A percentile compares a stretch with the other conserved stretches of the same genome.
These are phyloP conservation scores for Leucania comma DNA, from an alignment of 2,888 invertebrate species.

Conservation along the genomic window DNA sequence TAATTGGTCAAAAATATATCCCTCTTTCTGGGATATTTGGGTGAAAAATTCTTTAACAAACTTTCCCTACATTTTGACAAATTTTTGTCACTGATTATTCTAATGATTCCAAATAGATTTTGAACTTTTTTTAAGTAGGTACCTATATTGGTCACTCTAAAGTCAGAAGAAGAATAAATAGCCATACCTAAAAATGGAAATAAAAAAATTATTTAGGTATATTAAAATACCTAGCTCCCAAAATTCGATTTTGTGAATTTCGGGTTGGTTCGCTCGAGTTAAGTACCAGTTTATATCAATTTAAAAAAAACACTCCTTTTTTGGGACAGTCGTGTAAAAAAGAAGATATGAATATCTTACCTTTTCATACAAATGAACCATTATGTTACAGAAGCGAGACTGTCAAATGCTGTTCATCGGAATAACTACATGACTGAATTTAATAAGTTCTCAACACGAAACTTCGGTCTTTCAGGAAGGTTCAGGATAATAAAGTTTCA, in stretches of 20 bases:
- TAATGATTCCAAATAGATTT: too few relatives aligned
- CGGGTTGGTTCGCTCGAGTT: too few relatives aligned
- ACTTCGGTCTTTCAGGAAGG: conserved; percentile 21
- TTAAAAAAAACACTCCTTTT: background rate
- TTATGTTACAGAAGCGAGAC: background rate
- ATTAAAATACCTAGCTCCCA: too few relatives aligned
- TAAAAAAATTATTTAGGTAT: too few relatives aligned
- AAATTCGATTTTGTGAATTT: too few relatives aligned
- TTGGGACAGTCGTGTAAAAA: too few relatives aligned
- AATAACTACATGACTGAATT: conserved; percentile 23
- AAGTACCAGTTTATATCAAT: too few relatives aligned
- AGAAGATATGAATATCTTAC: background rate
- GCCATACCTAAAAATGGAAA: background rate
- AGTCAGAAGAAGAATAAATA: background rate
- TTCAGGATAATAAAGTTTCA: conserved; percentile 33
- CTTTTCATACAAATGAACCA: background rate
- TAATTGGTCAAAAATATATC: too few relatives aligned
- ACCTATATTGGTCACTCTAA: background rate
- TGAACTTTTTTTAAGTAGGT: background rate
- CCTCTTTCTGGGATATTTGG: too few relatives aligned
- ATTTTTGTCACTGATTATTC: too few relatives aligned
- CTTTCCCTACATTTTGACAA: too few relatives aligned
- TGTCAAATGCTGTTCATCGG: conserved; percentile 9
- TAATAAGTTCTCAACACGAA: conserved; percentile 23
- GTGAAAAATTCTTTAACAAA: too few relatives aligned